These are phyloP conservation scores for Orthosia incerta DNA, from an alignment of 2,888 invertebrate species.

Conservation along the genomic window DNA sequence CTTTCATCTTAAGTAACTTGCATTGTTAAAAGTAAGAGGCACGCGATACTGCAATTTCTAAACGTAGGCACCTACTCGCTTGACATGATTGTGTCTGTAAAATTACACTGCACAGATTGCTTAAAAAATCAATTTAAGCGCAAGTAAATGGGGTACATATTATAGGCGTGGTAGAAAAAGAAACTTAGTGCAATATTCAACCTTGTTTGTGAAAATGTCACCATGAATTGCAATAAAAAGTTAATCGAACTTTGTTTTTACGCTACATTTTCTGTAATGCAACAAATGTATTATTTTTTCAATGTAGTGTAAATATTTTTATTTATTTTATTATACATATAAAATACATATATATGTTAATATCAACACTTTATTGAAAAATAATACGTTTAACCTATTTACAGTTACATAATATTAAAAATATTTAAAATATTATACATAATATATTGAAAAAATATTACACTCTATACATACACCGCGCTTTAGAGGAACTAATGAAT, in stretches of 20 bases:
- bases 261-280: not conserved
- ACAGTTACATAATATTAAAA: too few species aligned
- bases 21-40: constrained; percentile 14
- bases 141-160: constrained; percentile 1
- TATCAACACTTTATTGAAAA: too few species aligned
- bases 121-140: constrained; percentile 16
- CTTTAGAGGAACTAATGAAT: too few species aligned
- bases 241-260: constrained; percentile 5
- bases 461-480: too few species aligned
- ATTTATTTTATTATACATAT: too few species aligned
- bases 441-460: too few species aligned
- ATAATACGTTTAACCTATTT: too few species aligned
- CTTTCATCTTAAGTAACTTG: constrained; percentile 5
- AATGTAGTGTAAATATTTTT: too few species aligned
- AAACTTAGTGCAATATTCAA: constrained; percentile 8
- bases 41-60: constrained; percentile 33
- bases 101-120: constrained; percentile 1
- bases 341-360: too few species aligned
- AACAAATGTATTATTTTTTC: too few species aligned
- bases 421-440: too few species aligned
- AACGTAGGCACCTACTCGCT: not conserved
- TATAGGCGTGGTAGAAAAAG: not conserved
- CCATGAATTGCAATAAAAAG: not conserved
- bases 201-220: constrained; percentile 10
- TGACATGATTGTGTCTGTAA: constrained; percentile 4